These are phyloP conservation scores for Aldabrachelys gigantea DNA, from an alignment of 2,113 vertebrate genomes.

Conservation along the genomic window DNA sequence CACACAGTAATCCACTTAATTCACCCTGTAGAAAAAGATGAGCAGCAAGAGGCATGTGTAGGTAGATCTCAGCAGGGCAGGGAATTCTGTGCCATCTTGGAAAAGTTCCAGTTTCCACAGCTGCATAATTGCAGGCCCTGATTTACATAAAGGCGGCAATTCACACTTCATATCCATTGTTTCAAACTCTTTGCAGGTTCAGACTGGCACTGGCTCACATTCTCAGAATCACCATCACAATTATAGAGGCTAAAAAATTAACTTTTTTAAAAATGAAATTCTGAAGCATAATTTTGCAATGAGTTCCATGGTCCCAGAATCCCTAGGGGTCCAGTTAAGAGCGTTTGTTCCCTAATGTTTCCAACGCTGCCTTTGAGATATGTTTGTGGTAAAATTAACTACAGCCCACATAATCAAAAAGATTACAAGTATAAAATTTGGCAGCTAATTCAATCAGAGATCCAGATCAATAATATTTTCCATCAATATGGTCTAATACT, in stretches of 20 bases:
- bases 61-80: not conserved
- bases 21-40: not conserved
- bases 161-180: not conserved
- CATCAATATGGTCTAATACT: not conserved
- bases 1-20: not conserved
- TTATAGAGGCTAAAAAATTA: not conserved
- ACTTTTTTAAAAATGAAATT: not conserved
- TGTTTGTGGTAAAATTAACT: not conserved
- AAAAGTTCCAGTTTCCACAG: not conserved
- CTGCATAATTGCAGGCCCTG: not conserved
- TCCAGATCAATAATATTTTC: not conserved
- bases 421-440: not conserved
- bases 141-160: not conserved
- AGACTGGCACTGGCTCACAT: not conserved
- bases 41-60: not conserved
- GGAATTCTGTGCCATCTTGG: not conserved
- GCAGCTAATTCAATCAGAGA: not conserved
- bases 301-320: fast-evolving
- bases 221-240: not conserved
- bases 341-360: not conserved
- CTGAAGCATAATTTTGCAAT: not conserved
- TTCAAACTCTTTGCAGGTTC: not conserved
- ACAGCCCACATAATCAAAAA: not conserved
- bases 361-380: not conserved
- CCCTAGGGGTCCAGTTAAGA: not conserved